Base-by-base conservation (phyloP, 2,797 vertebrate species). In the Xenopus petersii region DNA sequence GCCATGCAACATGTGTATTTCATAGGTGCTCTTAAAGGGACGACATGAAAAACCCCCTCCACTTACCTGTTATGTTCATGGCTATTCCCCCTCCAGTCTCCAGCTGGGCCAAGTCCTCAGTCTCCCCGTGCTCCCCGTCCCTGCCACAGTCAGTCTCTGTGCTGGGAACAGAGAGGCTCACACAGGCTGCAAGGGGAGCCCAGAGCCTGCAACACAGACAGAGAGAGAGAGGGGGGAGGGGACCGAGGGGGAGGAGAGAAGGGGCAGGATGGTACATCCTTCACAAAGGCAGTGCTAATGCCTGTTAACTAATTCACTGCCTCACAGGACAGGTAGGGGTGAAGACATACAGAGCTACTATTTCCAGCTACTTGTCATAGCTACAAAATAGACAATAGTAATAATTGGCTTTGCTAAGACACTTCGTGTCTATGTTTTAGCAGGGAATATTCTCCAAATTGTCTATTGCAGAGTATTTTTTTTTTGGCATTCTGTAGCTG, bases 201-300 rank as follows among this genome's bases (percentile, higher is more conserved):
- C 74, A 63, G 67, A n/a, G 60, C 67, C 73, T 75, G 74, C 74
- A 70, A 36, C 70, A 73, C 46, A 12, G 49, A 15, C 64, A 49
- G 64, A 15, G 49, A 51, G 10, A 51, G 49, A 4, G 26, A 30
- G 26, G 26, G 49, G 49, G 49, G 15, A 15, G 49, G 49, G 15
- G 17, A 59, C 21, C 11, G 49, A 58, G 64, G 51, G 59, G 65
- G 67, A 51, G 71, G 71, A 42, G 56, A 47, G 48, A n/a, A 17
- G 47, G 70, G 75, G 75, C 59, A 78, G 70, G 75, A 64, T 58
- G 73, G 75, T 64, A 69, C 64, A 64, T 21, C 75, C 75, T 73
- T 69, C 75, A 78, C 75, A 78, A 78, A 78, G 75, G 66, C 54
- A 58, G 54, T 68, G 66, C 70, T 73, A 36, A 67, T 63, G 67